Evolutionary conservation across 2,888 invertebrate species (phyloP).

Genomic region (Bursaphelenchus okinawaensis): DNA sequence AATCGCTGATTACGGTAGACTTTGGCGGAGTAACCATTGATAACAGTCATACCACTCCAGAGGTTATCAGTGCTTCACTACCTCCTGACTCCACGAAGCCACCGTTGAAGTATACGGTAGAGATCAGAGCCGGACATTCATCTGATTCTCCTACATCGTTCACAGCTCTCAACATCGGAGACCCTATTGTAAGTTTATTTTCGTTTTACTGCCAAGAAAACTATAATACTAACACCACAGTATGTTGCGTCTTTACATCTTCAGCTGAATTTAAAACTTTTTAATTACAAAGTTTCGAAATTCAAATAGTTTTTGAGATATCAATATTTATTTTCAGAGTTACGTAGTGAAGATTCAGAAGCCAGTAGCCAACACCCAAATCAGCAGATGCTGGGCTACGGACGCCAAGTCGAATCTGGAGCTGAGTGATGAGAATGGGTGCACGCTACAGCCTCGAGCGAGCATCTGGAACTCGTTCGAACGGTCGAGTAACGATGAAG

Average conservation of each 20-base stretch:
- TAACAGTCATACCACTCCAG: slow-evolving; percentile 32
- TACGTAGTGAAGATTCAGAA: slow-evolving; percentile 37
- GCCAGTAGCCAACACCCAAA: slow-evolving; percentile 38
- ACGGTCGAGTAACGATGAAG: slow-evolving; percentile 30
- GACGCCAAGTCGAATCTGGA: slow-evolving; percentile 50
- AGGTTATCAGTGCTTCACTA: slow-evolving; percentile 29
- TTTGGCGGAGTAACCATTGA: slow-evolving; percentile 55
- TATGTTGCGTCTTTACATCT: too few relatives aligned
- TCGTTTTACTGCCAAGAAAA: neutral
- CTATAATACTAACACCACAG: too few relatives aligned
- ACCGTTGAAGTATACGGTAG: slow-evolving; percentile 44
- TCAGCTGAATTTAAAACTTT: too few relatives aligned
- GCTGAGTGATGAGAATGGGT: slow-evolving; percentile 49
- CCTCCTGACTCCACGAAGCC: slow-evolving; percentile 21
- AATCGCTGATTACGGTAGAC: slow-evolving; percentile 47
- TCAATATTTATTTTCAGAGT: slow-evolving; percentile 29
- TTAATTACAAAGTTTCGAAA: too few relatives aligned
- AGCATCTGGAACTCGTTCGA: slow-evolving; percentile 55
- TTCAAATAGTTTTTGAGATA: too few relatives aligned
- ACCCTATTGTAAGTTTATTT: slow-evolving; percentile 41
- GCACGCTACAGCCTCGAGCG: slow-evolving; percentile 48
- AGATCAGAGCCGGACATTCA: slow-evolving; percentile 47
- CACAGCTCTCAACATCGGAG: slow-evolving; percentile 53
- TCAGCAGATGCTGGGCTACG: slow-evolving; percentile 54
- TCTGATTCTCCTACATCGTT: slow-evolving; percentile 36